Evolutionary conservation across 2,888 invertebrate genomes (phyloP), one percentile per base, ranked within the genome.

Genomic region (Tenthredo livida): DNA sequence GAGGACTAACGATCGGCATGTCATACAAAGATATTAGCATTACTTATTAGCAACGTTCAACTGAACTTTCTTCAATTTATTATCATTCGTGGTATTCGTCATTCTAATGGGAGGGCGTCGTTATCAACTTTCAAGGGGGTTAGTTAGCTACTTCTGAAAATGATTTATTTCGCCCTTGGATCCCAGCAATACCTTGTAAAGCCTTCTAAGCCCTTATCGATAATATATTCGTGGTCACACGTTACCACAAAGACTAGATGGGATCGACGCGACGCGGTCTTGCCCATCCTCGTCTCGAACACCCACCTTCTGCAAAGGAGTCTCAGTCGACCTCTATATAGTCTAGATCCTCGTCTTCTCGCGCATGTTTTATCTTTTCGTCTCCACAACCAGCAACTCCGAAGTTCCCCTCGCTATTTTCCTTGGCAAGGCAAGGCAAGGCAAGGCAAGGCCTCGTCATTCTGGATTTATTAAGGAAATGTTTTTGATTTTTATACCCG

Each of bases 161-260:
- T 83, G 67, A 83, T 83, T 83, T 47, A 83, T 83, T 47, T 70
- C 50, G 21, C 65, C 80, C 61, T 80, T 37, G 40, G 61, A 80
- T 37, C 37, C 58, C 25, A 33, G 25, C 75, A 50, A 75, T 77
- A 77, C 77, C 80, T 61, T 40, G 61, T 61, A 83, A 83, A 83
- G 83, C 83, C 83, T 83, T 70, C 54, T 50, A 33, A 83, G 43
- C 67, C 70, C 83, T 70, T 50, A 70, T 67, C 67, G 83, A 83
- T 83, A 83, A 83, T 70, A 50, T 83, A 83, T 83, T 83, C 83
- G 67, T 40, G 80, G 80, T 80, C 80, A 80, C 83, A 83, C 65
- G 83, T 80, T 80, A 61, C 65, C 25, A 40, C 25, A 80, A 65
- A 80, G 61, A 40, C 61, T 61, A 40, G 54, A 80, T 80, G 61